A percentile compares a stretch with the other conserved stretches of the same genome.
Evolutionary conservation across 2,113 vertebrate species (phyloP).

Genomic region (Bambusicola thoracicus): DNA sequence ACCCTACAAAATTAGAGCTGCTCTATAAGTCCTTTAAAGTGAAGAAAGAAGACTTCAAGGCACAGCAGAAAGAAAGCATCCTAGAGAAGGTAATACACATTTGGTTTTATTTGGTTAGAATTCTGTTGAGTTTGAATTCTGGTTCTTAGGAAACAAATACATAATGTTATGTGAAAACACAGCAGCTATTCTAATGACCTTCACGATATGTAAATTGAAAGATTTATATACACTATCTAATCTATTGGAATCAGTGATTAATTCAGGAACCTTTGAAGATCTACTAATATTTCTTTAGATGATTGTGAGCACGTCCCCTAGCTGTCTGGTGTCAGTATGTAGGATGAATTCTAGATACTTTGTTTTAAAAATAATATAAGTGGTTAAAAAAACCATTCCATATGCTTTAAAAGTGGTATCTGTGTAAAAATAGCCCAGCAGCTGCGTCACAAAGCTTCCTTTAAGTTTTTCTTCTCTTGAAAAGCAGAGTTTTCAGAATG

Average conservation of each 20-base stretch:
- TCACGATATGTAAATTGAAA: background rate
- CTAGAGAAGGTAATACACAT: constrained; percentile 85
- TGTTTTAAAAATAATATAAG: background rate
- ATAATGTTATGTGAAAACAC: background rate
- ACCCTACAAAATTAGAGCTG: constrained; percentile 95
- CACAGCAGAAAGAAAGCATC: constrained; percentile 93
- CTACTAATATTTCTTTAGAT: background rate
- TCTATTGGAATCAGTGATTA: background rate
- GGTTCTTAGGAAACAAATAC: background rate
- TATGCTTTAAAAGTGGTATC: background rate
- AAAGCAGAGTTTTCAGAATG: background rate
- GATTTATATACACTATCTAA: background rate
- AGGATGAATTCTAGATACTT: background rate
- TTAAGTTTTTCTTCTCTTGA: background rate
- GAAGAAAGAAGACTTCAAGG: constrained; percentile 98
- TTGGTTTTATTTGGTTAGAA: background rate
- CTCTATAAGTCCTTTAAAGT: constrained; percentile 96
- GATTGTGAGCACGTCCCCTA: background rate
- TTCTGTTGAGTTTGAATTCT: background rate
- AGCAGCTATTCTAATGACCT: background rate
- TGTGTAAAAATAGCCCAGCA: background rate
- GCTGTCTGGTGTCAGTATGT: background rate
- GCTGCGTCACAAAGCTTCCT: background rate
- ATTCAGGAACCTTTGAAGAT: background rate
- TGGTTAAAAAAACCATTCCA: background rate